Evolutionary conservation across 1,140 invertebrate species (phyloP), one percentile per base, ranked within the genome.

Genomic region (Aphaenogaster ashmeadi): DNA sequence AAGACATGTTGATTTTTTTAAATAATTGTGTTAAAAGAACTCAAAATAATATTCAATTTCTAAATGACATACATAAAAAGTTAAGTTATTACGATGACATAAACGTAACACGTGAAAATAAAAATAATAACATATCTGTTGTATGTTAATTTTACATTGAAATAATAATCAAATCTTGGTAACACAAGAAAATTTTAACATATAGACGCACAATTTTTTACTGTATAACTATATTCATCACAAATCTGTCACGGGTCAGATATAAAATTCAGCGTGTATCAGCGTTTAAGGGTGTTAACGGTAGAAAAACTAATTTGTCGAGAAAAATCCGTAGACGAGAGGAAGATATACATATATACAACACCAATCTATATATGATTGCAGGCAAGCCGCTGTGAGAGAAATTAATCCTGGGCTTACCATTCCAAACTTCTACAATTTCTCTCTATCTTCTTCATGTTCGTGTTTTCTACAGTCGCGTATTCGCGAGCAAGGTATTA

Each of bases 361-460:
- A 15, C 11, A 86, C 9, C 27, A 64, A 78, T 54, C 54, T 50
- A 27, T 50, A 60, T 41, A 50, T 74, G 21, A 79, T 66, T 79
- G 75, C 54, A 47, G 58, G 41, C 85, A 44, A 44, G 33, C 33
- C 84, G 69, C 71, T 52, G 69, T 4, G n/a, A 62, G 21, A 66
- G 47, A 44, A 87, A 84, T 75, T 87, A 87, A 78, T 66, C 13
- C 41, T 27, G 36, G 41, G 11, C n/a, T 87, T 58, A 56, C 54
- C 54, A 50, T 33, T 33, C 58, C 33, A 41, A 87, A 74, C 66
- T 74, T 87, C 58, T 81, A 75, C 67, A 36, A 58, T 88, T 88
- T 86, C 58, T 36, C 74, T 64, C 58, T 15, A 18, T 36, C 18
- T 62, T n/a, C 8, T 36, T 27, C 13, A 11, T 7, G 6, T 2